Conservation (phyloP, 2,113 vertebrate genomes). For the Myiozetetes cayanensis region DNA sequence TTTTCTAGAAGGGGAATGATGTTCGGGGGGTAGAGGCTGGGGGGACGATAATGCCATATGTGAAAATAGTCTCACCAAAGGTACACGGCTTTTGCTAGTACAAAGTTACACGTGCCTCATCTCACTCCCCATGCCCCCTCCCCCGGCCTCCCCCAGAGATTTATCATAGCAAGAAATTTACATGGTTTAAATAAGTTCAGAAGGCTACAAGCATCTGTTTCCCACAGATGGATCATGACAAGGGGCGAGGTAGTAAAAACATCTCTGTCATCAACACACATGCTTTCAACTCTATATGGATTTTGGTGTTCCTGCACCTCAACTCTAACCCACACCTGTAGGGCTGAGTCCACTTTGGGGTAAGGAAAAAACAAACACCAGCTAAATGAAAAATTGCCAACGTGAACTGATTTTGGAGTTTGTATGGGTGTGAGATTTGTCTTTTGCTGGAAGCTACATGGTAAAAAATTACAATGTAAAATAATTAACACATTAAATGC, state of each 20-base stretch:
- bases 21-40: background rate
- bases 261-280: background rate
- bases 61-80: background rate
- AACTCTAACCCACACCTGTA: background rate
- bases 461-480: background rate
- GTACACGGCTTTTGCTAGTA: background rate
- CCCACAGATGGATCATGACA: background rate
- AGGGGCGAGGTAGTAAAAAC: background rate
- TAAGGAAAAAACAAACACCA: background rate
- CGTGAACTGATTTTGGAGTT: background rate
- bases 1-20: background rate
- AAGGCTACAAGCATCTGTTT: background rate
- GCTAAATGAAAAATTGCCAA: background rate
- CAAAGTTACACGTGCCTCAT: background rate
- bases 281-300: background rate
- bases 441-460: background rate
- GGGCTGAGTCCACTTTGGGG: background rate
- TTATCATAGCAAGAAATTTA: background rate
- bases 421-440: rapidly evolving
- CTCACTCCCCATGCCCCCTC: background rate
- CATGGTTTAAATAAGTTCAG: background rate
- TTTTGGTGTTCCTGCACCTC: background rate
- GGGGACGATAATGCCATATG: rapidly evolving
- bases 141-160: background rate
- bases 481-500: background rate